A percentile compares a stretch with the other conserved stretches of the same genome.
These are phyloP conservation scores for Holcopasites calliopsidis DNA, from an alignment of 1,140 invertebrate species.

Conservation along the genomic window DNA sequence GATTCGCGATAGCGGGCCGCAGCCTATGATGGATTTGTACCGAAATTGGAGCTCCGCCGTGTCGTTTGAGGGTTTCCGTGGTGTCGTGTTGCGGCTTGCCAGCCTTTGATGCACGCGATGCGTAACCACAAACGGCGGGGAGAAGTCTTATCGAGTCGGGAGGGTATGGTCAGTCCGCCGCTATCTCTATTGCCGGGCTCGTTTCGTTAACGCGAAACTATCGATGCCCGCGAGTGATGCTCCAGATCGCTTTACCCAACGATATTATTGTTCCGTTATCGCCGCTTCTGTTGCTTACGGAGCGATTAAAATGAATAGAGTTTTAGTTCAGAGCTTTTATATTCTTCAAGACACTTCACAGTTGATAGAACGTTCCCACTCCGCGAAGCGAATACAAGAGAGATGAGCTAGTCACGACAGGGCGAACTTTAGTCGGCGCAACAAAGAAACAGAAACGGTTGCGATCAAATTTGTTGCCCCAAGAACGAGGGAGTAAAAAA, in stretches of 20 bases:
- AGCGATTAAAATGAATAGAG: no score
- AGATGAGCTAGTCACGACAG: no score
- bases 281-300: no score
- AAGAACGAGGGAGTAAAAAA: background rate
- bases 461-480: slow-evolving; percentile 25
- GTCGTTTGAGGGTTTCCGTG: slow-evolving; percentile 49
- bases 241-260: background rate
- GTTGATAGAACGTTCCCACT: no score
- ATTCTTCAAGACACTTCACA: no score
- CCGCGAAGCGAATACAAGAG: no score
- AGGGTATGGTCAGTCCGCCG: background rate
- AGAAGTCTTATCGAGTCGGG: slow-evolving; percentile 38
- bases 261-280: background rate
- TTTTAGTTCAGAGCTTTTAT: no score
- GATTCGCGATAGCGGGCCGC: background rate
- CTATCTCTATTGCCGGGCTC: slow-evolving; percentile 6
- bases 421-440: slow-evolving; percentile 8
- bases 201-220: slow-evolving; percentile 36
- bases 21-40: slow-evolving; percentile 42
- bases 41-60: slow-evolving; percentile 48
- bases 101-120: slow-evolving; percentile 47
- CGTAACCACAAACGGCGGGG: slow-evolving; percentile 16
- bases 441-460: background rate
- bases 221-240: background rate
- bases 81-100: slow-evolving; percentile 45